phyloP scores from a whole-genome alignment of 1,140 invertebrate species.

The Ditylenchus dipsaci region DNA sequence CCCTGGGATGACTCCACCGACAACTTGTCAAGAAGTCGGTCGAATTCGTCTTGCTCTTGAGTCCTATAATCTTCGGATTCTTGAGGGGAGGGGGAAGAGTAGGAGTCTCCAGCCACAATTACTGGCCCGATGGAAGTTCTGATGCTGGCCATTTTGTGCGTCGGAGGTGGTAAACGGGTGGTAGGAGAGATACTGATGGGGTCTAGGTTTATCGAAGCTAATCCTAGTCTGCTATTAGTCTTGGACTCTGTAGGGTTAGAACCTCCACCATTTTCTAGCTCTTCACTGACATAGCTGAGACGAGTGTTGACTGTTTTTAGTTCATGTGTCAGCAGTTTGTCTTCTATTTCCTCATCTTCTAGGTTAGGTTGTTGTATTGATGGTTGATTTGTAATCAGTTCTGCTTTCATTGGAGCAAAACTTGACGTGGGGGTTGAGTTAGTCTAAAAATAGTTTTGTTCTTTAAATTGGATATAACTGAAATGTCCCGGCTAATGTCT shows the following conservation, averaged over 20 bases:
- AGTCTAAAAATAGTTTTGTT: too few species aligned
- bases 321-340: neutral
- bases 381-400: too few species aligned
- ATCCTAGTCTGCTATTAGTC: neutral
- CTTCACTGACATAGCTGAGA: constrained; percentile 1
- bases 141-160: neutral
- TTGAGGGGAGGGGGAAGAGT: neutral
- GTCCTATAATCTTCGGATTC: neutral
- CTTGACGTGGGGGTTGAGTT: too few species aligned
- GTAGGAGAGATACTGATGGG: neutral
- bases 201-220: too few species aligned
- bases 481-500: too few species aligned
- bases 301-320: neutral
- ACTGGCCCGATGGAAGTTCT: neutral
- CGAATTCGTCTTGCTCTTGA: constrained; percentile 19
- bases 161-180: neutral
- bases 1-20: neutral
- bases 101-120: neutral
- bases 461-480: too few species aligned
- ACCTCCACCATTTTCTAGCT: neutral
- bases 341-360: neutral
- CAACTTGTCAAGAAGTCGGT: constrained; percentile 17
- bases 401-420: too few species aligned
- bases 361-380: too few species aligned
- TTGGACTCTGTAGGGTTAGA: neutral